These are phyloP conservation scores for Dinocampus coccinellae DNA, from an alignment of 2,888 invertebrate species.

Conservation along the genomic window DNA sequence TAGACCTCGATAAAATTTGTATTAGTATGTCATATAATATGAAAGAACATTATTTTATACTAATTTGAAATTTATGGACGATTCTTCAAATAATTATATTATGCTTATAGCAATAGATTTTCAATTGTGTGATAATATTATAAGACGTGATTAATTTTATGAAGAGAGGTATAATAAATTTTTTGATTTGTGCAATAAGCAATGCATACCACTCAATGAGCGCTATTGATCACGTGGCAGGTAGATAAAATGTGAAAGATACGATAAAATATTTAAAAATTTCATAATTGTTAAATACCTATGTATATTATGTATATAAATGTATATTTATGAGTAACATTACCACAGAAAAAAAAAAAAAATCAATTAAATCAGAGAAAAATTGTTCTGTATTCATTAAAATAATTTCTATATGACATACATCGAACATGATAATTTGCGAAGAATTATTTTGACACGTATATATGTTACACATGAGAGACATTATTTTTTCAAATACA, in stretches of 20 bases:
- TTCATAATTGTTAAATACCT: no score
- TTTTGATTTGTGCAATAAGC: slow-evolving; percentile 20
- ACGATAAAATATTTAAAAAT: slow-evolving; percentile 46
- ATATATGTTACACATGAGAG: neutral
- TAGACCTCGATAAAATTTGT: slow-evolving; percentile 12
- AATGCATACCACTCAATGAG: slow-evolving; percentile 30
- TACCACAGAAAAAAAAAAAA: neutral
- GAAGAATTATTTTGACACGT: neutral
- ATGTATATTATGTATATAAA: neutral
- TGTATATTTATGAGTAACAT: neutral
- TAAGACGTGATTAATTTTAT: slow-evolving; percentile 24
- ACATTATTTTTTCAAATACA: neutral
- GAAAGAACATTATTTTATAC: slow-evolving; percentile 30
- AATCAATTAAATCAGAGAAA: neutral
- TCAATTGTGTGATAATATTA: neutral
- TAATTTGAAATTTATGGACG: neutral
- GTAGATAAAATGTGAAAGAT: slow-evolving; percentile 52
- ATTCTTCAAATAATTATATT: neutral
- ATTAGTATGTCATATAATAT: slow-evolving; percentile 13
- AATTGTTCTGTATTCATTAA: neutral
- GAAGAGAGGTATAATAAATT: slow-evolving; percentile 14
- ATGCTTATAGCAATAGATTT: slow-evolving; percentile 3
- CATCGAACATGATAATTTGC: neutral
- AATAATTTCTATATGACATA: neutral
- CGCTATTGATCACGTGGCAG: slow-evolving; percentile 46